Evolutionary conservation across 2,797 vertebrate genomes (phyloP).

Genomic region (Parauchenoglanis ngamensis): DNA sequence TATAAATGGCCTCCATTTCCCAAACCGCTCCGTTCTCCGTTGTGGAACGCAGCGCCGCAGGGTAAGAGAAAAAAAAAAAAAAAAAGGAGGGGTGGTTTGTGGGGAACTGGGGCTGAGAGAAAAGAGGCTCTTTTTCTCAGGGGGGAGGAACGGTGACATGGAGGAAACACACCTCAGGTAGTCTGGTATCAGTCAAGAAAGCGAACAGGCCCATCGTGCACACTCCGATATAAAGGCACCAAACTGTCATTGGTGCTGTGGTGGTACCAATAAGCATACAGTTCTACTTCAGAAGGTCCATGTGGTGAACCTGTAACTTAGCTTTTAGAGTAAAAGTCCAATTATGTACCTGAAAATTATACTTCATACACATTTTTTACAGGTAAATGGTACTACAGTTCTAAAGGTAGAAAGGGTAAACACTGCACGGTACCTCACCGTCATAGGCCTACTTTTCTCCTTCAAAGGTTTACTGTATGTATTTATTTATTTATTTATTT

Average conservation of each 20-base stretch:
- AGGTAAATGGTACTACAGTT: neutral
- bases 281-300: neutral
- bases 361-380: neutral
- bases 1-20: constrained; percentile 84
- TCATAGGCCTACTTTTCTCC: neutral
- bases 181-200: constrained; percentile 53
- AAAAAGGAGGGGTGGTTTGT: constrained; percentile 35
- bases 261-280: neutral
- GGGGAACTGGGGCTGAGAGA: constrained; percentile 60
- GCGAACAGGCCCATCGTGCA: constrained; percentile 5
- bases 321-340: no score
- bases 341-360: neutral
- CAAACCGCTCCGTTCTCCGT: constrained; percentile 72
- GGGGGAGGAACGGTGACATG: constrained; percentile 30
- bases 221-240: neutral
- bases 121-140: constrained; percentile 53
- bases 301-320: neutral
- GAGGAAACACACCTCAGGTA: constrained; percentile 51
- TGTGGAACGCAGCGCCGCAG: constrained; percentile 60
- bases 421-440: neutral
- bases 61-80: constrained; percentile 23
- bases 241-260: neutral
- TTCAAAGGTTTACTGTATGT: neutral
- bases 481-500: no score
- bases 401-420: neutral